Evolutionary conservation across 2,113 vertebrate species (phyloP), one percentile per base, ranked within the genome.

Genomic region (Chrysochloris asiatica): DNA sequence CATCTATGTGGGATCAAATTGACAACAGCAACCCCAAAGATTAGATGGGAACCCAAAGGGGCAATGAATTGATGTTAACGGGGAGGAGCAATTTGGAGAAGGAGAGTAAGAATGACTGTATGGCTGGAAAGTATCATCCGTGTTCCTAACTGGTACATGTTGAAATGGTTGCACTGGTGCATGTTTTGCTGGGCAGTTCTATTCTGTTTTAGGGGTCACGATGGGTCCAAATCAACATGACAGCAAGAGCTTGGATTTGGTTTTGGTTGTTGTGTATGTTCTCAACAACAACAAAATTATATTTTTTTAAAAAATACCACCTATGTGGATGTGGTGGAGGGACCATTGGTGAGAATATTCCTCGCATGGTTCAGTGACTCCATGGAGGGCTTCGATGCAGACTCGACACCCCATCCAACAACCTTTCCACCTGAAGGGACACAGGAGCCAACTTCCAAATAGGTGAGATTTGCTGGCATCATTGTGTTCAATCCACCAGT

Each of bases 311-410:
- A 38, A 8, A 4, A 10, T 4, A 0, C 45, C 1, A 0, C 22
- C 36, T 0, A 1, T 0, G 1, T 3, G 19, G 72, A 56, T 16
- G 2, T 1, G 11, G 48, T 2, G 0, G 3, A 19, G 69, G 1
- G 0, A 19, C 28, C 22, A 0, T 0, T 41, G 0, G 33, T 14
- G 14, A 4, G 4, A 7, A 3, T 0, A 54, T 3, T 17, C 63
- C 69, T 2, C 0, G 26, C 10, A 5, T 10, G 0, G 45, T 0
- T 36, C 21, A 17, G 43, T 0, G 38, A 16, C 47, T 36, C 71
- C 0, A 0, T 24, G 16, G 50, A 17, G 1, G 17, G n/a, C 21
- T 4, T 6, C 24, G 11, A 21, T 19, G 4, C 82, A 11, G 2
- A 8, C 4, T n/a, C 6, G 5, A 6, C 22, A 1, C 48, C 76